Conservation (phyloP, 2,797 vertebrate genomes). For the Martes flavigula region DNA sequence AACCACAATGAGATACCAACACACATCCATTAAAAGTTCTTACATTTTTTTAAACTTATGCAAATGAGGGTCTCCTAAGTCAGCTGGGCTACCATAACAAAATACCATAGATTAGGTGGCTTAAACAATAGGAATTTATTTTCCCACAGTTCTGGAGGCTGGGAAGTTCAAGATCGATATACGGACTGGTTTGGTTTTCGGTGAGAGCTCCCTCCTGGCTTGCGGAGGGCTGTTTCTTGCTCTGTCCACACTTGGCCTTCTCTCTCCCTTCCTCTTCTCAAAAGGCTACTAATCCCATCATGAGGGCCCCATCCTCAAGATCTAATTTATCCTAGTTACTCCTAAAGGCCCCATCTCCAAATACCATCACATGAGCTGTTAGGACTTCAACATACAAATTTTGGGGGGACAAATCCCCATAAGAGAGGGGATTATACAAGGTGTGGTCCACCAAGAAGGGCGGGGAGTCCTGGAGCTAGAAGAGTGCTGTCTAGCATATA, state of each 20-base stretch:
- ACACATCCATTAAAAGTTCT: not conserved
- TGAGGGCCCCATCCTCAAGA: not conserved
- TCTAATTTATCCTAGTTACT: not conserved
- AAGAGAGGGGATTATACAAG: not conserved
- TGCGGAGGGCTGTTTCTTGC: not conserved
- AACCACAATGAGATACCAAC: not conserved
- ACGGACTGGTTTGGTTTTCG: not conserved
- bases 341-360: not conserved
- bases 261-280: not conserved
- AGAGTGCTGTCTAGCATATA: not conserved
- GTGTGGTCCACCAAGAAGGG: not conserved
- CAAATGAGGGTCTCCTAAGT: not conserved
- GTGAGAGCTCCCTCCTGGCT: not conserved
- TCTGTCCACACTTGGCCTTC: not conserved
- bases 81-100: not conserved
- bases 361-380: not conserved
- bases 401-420: not conserved
- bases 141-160: not conserved
- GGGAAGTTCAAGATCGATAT: not conserved
- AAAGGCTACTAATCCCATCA: not conserved
- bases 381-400: not conserved
- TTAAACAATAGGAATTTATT: not conserved
- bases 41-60: not conserved
- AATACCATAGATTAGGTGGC: not conserved
- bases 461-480: not conserved